Percentiles rank a stretch among this genome's conserved stretches.
Conservation (phyloP, 37 sponge, comb jelly and placozoan species). For the Dysidea cf. avara region DNA sequence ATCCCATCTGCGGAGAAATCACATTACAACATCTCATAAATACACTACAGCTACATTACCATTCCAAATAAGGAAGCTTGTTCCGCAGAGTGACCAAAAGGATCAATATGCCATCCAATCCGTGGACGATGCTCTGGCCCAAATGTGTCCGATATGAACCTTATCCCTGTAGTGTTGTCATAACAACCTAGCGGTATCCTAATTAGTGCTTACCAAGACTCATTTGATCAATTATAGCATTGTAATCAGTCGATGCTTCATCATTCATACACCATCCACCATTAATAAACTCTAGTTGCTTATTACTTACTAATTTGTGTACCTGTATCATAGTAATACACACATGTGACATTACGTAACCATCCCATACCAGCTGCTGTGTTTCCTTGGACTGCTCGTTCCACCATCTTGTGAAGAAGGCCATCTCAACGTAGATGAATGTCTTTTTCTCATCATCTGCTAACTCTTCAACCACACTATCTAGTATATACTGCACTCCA, state of each 20-base stretch:
- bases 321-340: conserved; percentile 24
- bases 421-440: conserved; percentile 92
- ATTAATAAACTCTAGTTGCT: conserved; percentile 94
- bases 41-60: no score
- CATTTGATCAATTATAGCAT: conserved; percentile 95
- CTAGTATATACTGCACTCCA: conserved; percentile 89
- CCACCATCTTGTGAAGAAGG: conserved; percentile 91
- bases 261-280: conserved; percentile 98
- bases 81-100: conserved; percentile 87
- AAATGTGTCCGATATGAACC: no score
- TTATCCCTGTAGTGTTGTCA: no score
- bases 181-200: no score
- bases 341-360: no score
- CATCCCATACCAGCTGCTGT: background rate
- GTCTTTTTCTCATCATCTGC: conserved; percentile 43
- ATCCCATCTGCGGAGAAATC: no score
- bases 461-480: conserved; percentile 83
- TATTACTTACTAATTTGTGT: conserved; percentile 52
- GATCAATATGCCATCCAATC: conserved; percentile 82
- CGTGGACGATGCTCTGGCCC: conserved; percentile 50
- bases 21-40: no score
- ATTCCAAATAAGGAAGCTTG: no score
- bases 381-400: conserved; percentile 59
- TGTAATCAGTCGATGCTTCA: conserved; percentile 88
- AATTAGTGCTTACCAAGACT: no score